Percentiles rank a stretch among this genome's conserved stretches.
phyloP scores from a whole-genome alignment of 1,140 invertebrate genomes.

The Drosophila azteca region DNA sequence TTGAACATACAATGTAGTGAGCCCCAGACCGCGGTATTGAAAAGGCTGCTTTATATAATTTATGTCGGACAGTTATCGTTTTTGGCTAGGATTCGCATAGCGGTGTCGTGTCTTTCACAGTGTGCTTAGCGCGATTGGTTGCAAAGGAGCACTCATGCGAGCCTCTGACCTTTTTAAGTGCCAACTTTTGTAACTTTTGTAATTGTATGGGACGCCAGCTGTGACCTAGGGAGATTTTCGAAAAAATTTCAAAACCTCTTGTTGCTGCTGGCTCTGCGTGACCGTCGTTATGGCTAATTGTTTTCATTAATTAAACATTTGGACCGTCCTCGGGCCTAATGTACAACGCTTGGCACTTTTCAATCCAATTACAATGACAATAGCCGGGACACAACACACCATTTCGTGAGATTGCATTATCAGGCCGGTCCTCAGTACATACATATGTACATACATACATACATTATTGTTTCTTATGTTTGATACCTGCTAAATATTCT shows the following conservation, averaged over 20 bases:
- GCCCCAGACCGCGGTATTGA: slow-evolving; percentile 47
- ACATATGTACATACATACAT: no score
- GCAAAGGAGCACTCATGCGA: slow-evolving; percentile 25
- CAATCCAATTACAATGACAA: no score
- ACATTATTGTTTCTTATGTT: no score
- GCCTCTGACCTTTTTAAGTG: slow-evolving; percentile 60
- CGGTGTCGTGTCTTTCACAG: slow-evolving; percentile 26
- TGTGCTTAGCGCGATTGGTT: slow-evolving; percentile 59
- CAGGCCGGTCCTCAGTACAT: no score
- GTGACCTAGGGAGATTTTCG: slow-evolving; percentile 78
- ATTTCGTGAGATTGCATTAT: no score
- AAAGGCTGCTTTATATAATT: slow-evolving; percentile 55
- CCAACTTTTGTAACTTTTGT: slow-evolving; percentile 32
- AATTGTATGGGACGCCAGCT: slow-evolving; percentile 22
- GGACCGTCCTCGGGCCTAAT: slow-evolving; percentile 42
- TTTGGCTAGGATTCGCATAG: slow-evolving; percentile 68
- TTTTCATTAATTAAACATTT: slow-evolving; percentile 68
- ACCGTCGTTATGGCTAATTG: slow-evolving; percentile 68
- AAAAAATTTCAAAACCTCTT: slow-evolving; percentile 55
- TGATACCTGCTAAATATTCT: no score
- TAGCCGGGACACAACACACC: no score
- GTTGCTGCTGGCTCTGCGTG: slow-evolving; percentile 52
- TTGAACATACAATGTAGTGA: slow-evolving; percentile 31
- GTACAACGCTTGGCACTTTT: not conserved
- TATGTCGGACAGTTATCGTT: slow-evolving; percentile 61